Percentiles rank a stretch among this genome's conserved stretches.
Evolutionary conservation across 1,140 invertebrate genomes (phyloP).

Genomic region (Chionoecetes opilio): DNA sequence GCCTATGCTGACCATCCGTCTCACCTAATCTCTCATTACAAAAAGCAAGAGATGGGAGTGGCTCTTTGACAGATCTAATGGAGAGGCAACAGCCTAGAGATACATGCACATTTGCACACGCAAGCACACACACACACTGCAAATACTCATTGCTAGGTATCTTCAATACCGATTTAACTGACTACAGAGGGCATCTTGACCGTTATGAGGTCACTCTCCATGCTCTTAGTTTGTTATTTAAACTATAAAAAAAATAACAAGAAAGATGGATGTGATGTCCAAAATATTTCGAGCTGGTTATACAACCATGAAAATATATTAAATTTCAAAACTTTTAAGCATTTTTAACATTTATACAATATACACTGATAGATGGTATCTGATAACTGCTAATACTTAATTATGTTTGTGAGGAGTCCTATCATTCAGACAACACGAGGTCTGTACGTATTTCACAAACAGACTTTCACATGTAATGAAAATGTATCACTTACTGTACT

Average conservation of each 20-base stretch:
- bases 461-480: not conserved
- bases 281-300: not conserved
- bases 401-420: not conserved
- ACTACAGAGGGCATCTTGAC: no score
- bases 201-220: not conserved
- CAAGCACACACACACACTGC: not conserved
- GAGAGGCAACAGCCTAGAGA: not conserved
- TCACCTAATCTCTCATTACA: not conserved
- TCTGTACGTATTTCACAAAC: conserved; percentile 10
- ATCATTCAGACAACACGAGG: not conserved
- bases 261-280: not conserved
- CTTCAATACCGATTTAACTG: not conserved
- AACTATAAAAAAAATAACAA: not conserved
- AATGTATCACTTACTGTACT: not conserved
- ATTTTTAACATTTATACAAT: conserved; percentile 14
- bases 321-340: not conserved
- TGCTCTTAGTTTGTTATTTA: not conserved
- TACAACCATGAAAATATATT: not conserved
- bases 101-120: not conserved
- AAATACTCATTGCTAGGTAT: not conserved
- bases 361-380: not conserved
- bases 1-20: not conserved
- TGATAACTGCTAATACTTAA: not conserved
- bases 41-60: not conserved
- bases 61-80: not conserved